Evolutionary conservation across 2,888 invertebrate species (phyloP).

Genomic region (Drosophila atripex): DNA sequence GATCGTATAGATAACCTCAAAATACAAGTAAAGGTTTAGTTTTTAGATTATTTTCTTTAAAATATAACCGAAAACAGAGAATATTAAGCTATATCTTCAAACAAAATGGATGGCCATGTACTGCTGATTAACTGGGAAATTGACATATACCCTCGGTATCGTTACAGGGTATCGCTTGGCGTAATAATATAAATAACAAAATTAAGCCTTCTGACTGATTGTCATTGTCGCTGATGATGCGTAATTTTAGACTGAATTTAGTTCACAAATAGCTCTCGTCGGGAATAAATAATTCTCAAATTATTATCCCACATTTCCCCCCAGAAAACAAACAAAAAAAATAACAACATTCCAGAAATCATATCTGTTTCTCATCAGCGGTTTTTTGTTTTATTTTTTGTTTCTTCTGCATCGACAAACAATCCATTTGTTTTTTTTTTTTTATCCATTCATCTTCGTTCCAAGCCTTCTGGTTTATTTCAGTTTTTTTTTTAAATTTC

Average conservation of each 20-base stretch:
- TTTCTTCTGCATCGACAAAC: slow-evolving; percentile 35
- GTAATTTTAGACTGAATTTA: slow-evolving; percentile 26
- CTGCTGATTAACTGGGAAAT: too few relatives aligned
- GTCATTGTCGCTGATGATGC: slow-evolving; percentile 32
- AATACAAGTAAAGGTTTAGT: too few relatives aligned
- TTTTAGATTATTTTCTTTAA: too few relatives aligned
- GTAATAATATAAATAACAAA: slow-evolving; percentile 23
- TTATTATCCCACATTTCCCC: background rate
- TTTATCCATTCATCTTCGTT: slow-evolving; percentile 20
- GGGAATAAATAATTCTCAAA: background rate
- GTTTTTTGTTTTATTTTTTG: slow-evolving; percentile 40
- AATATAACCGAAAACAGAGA: too few relatives aligned
- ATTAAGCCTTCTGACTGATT: slow-evolving; percentile 25
- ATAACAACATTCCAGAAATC: slow-evolving; percentile 1
- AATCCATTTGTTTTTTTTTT: slow-evolving; percentile 23
- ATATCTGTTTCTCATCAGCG: slow-evolving; percentile 27
- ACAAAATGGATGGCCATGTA: too few relatives aligned
- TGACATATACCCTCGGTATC: too few relatives aligned
- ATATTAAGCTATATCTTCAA: too few relatives aligned
- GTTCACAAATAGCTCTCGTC: background rate
- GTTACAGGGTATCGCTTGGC: slow-evolving; percentile 5
- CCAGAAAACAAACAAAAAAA: background rate
- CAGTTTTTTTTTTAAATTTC: slow-evolving; percentile 3
- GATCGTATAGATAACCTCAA: too few relatives aligned
- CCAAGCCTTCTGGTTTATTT: slow-evolving; percentile 27